Conservation (phyloP, 2,797 vertebrate genomes). For the Sebastolobus altivelis region DNA sequence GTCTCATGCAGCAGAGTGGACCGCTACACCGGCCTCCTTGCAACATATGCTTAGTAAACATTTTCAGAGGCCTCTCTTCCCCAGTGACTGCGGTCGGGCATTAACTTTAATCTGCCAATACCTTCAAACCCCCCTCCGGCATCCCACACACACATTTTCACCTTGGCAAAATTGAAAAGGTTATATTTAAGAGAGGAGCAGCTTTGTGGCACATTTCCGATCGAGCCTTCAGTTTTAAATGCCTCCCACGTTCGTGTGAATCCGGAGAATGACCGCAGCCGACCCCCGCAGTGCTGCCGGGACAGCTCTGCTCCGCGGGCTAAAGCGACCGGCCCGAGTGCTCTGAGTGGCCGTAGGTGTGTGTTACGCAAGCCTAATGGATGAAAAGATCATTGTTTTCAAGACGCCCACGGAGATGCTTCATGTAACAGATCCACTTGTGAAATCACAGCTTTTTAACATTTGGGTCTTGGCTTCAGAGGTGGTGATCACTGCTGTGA, state of each 20-base stretch:
- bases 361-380: slow-evolving; percentile 72
- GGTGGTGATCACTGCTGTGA: slow-evolving; percentile 49
- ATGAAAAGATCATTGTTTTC: slow-evolving; percentile 78
- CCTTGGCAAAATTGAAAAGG: slow-evolving; percentile 64
- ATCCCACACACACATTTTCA: slow-evolving; percentile 53
- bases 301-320: slow-evolving; percentile 37
- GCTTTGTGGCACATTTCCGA: slow-evolving; percentile 58
- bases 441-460: slow-evolving; percentile 75
- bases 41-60: slow-evolving; percentile 66
- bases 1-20: slow-evolving; percentile 28
- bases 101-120: slow-evolving; percentile 72
- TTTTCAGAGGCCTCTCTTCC: slow-evolving; percentile 48
- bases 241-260: slow-evolving; percentile 53
- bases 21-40: slow-evolving; percentile 10
- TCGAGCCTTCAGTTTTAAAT: slow-evolving; percentile 32
- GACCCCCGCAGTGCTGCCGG: slow-evolving; percentile 10
- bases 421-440: slow-evolving; percentile 69
- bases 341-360: slow-evolving; percentile 71
- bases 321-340: slow-evolving; percentile 31
- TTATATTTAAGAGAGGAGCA: slow-evolving; percentile 37
- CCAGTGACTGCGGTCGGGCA: slow-evolving; percentile 31
- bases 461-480: slow-evolving; percentile 62
- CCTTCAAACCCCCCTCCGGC: slow-evolving; percentile 57
- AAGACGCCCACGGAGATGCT: slow-evolving; percentile 65
- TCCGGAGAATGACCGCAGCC: slow-evolving; percentile 42